phyloP scores from a whole-genome alignment of 2,113 vertebrate species.

The Campylomormyrus tamandua region DNA sequence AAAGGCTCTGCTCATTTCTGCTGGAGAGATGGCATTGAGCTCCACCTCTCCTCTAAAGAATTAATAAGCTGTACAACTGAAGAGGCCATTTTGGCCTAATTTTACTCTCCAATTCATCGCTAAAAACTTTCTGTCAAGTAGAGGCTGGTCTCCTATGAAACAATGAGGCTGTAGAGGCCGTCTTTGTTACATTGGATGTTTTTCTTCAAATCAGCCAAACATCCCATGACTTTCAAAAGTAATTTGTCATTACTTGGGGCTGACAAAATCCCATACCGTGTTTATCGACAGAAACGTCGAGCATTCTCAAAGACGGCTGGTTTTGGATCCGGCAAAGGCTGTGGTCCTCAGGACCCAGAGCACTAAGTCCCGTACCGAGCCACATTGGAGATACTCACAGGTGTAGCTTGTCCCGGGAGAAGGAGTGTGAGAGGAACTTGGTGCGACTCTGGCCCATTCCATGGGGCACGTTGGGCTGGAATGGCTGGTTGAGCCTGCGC shows the following conservation, averaged over 20 bases:
- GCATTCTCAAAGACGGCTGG: not conserved
- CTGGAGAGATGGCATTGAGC: not conserved
- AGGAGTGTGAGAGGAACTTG: slow-evolving; percentile 83
- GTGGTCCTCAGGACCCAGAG: not conserved
- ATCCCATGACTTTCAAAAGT: not conserved
- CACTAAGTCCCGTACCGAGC: not conserved
- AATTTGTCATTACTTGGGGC: not conserved
- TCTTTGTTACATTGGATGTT: not conserved
- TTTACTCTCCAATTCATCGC: not conserved
- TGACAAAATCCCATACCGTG: not conserved
- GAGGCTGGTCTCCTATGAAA: not conserved
- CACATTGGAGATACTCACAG: slow-evolving; percentile 71
- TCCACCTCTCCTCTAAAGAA: not conserved
- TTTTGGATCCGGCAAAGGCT: not conserved
- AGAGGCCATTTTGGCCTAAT: slow-evolving; percentile 4
- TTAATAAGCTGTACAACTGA: not conserved
- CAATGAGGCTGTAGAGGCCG: not conserved
- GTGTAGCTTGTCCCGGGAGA: slow-evolving; percentile 91
- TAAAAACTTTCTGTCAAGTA: not conserved
- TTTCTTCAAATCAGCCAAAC: not conserved
- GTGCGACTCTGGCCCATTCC: slow-evolving; percentile 61
- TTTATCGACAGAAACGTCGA: not conserved
- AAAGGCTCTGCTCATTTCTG: not conserved
- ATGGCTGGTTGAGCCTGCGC: slow-evolving; percentile 75
- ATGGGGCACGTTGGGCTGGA: slow-evolving; percentile 79